Evolutionary conservation across 2,888 invertebrate genomes (phyloP).

Genomic region (Nycteola revayana): DNA sequence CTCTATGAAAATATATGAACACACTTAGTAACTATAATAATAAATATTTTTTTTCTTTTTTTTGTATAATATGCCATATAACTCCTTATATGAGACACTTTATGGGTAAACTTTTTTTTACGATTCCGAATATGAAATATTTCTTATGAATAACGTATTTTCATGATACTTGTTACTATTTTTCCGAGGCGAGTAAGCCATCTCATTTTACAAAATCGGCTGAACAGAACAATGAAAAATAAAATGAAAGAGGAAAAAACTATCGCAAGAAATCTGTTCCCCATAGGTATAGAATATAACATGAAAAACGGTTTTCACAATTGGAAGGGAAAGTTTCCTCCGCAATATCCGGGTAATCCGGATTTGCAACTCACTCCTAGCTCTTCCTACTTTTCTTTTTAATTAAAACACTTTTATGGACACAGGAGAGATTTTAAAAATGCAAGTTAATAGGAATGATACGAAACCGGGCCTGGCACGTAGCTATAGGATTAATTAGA

Average conservation of each 20-base stretch:
- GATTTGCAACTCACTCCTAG: constrained; percentile 70
- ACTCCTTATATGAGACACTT: too few relatives aligned
- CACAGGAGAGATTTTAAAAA: constrained; percentile 50
- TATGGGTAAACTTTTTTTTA: too few relatives aligned
- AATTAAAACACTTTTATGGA: constrained; percentile 72
- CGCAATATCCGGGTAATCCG: constrained; percentile 66
- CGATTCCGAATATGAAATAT: too few relatives aligned
- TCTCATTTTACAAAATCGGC: too few relatives aligned
- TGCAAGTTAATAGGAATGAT: constrained; percentile 41
- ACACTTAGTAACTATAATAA: too few relatives aligned
- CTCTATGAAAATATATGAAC: too few relatives aligned
- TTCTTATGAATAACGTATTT: too few relatives aligned
- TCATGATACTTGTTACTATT: too few relatives aligned
- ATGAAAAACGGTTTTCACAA: constrained; percentile 57
- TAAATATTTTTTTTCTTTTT: too few relatives aligned
- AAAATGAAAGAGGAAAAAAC: neutral
- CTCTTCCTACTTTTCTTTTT: constrained; percentile 62
- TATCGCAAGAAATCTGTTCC: neutral
- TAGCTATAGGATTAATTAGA: constrained; percentile 26
- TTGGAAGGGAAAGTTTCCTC: constrained; percentile 54
- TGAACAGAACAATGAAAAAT: too few relatives aligned
- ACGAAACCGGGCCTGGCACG: constrained; percentile 30
- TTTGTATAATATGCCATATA: too few relatives aligned
- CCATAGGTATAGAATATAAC: constrained; percentile 9
- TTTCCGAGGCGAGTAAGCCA: too few relatives aligned